phyloP scores from a whole-genome alignment of 1,140 invertebrate species.

The Lamellibrachia luymesi region DNA sequence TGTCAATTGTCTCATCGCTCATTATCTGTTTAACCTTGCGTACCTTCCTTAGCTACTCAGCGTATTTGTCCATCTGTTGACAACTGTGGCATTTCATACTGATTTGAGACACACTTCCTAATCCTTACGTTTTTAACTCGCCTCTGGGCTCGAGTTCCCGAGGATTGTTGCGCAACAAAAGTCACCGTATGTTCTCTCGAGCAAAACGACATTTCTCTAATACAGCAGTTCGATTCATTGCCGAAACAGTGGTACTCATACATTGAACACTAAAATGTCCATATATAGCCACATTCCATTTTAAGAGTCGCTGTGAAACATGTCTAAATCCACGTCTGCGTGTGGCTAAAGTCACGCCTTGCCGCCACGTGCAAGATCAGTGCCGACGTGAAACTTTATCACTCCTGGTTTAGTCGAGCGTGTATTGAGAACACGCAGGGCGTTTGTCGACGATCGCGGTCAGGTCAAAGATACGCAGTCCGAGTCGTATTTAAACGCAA shows the following conservation, averaged over 20 bases:
- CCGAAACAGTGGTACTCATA: not conserved
- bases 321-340: not conserved
- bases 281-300: not conserved
- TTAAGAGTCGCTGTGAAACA: not conserved
- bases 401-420: not conserved
- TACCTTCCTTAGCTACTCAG: no score
- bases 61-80: no score
- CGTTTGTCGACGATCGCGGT: not conserved
- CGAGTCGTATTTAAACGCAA: not conserved
- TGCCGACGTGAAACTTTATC: not conserved
- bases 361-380: not conserved
- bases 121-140: no score
- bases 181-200: not conserved
- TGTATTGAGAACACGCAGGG: not conserved
- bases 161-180: not conserved
- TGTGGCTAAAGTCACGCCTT: not conserved
- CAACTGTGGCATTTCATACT: no score
- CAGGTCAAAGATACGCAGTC: not conserved
- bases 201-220: no score
- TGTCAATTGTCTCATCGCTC: no score
- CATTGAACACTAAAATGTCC: no score
- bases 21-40: no score
- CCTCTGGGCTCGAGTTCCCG: no score
- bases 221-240: no score
- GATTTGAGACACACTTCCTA: no score